Evolutionary conservation across 2,888 invertebrate species (phyloP), one percentile per base, ranked within the genome.

Genomic region (Cataglyphis cursor): DNA sequence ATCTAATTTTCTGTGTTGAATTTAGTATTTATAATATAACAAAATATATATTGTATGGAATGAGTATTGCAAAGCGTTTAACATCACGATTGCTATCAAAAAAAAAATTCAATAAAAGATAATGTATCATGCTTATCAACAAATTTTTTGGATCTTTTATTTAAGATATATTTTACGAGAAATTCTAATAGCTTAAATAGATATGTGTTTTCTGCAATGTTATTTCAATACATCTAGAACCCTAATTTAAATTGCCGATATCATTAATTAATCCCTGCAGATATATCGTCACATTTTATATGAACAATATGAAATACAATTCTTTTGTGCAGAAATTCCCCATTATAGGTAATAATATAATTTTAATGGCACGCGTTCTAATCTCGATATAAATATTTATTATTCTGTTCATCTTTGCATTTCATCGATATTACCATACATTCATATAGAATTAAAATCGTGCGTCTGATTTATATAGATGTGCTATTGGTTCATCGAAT

Each of bases 61-160:
- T 66, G 38, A 66, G 57, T 78, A 64, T 84, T 35, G 21, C 44
- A 44, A 41, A 24, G 64, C 28, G 31, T 66, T 54, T 21, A 66
- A 44, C 15, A 8, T 65, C 28, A 24, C 65, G 3, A 41, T 28
- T 12, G 51, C 31, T 28, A 28, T 28, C 2, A 51, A 38, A 38
- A 38, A 35, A 64, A 75, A 24, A 24, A n/a, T 18, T 1, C 15
- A 21, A 41, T 54, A 38, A 15, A 15, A 28, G 75, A 61, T 74
- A 28, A 76, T 41, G 28, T 10, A 38, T 51, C 35, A 24, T 62
- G 48, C 31, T 44, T 48, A 48, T 75, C 35, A 21, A 18, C 35
- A 24, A 54, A 38, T 21, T 24, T 64, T 64, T 64, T 35, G 0
- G 44, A 10, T 35, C 5, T 61, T 62, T 12, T 5, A 21, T 21